Evolutionary conservation across 2,113 vertebrate genomes (phyloP).

Genomic region (Podarcis raffonei): DNA sequence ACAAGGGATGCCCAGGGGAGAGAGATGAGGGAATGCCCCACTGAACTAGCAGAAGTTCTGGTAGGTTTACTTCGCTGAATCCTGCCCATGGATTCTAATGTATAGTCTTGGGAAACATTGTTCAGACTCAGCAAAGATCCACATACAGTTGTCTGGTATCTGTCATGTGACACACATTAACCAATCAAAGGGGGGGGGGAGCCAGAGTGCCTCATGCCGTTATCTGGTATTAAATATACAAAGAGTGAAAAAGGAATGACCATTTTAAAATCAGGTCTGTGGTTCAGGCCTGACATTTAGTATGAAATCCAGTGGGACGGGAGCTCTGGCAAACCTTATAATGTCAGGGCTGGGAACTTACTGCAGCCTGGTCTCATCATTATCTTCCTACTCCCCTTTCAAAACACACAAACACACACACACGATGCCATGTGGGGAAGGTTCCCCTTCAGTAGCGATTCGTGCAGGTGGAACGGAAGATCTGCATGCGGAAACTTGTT

Average conservation of each 20-base stretch:
- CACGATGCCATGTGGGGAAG: neutral
- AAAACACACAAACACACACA: neutral
- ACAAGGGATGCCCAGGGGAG: no score
- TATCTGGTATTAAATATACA: no score
- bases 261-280: neutral
- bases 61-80: no score
- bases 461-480: no score
- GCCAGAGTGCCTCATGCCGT: no score
- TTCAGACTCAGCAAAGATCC: neutral
- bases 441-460: neutral
- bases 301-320: neutral
- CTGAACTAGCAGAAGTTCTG: no score
- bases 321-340: neutral
- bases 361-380: neutral
- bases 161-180: neutral
- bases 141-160: neutral
- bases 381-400: no score
- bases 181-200: neutral
- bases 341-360: neutral
- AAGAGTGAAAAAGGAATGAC: no score
- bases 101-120: neutral
- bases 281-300: neutral
- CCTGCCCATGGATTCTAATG: neutral
- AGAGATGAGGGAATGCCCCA: no score
- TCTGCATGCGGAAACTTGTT: neutral